Base-by-base conservation (phyloP, 2,888 invertebrate species). In the Netelia melanura region DNA sequence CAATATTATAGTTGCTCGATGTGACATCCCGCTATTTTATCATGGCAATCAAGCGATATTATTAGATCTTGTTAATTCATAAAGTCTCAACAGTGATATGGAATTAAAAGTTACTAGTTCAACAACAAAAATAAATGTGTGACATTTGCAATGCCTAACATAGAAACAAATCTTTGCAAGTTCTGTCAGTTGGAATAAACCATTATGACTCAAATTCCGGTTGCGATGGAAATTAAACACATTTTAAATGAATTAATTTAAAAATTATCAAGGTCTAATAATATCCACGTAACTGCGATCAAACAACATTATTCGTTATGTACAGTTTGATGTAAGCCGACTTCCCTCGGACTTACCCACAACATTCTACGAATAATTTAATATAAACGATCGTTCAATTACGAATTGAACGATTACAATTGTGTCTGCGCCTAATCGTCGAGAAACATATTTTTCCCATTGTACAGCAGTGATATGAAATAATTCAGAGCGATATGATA, bases 361-460 rank as follows among this genome's bases (percentile, higher is more conserved):
- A 14, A 48, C 78, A 79, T 43, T 84, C 64, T 78, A 64, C 56
- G n/a, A 70, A 81, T 78, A 78, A 25, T 44, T 30, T 23, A 71
- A 62, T 25, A 62, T 14, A 56, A 80, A 72, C 72, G 65, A 78
- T 84, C 74, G 58, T 81, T 68, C 68, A 74, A 84, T 81, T 65
- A 83, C 64, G 62, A 84, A 74, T 81, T 84, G 81, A 77, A 54
- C 62, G 74, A 81, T 81, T 68, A 81, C 71, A 72, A 72, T 74
- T 81, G 78, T 78, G 81, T 70, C 48, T 70, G 81, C 64, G 84
- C 78, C 84, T 81, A 64, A 78, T 78, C 78, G 64, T 62, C 78
- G 68, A 78, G 70, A 81, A 81, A 81, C 77, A 84, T 84, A 84
- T 84, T 84, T 84, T 84, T 84, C 78, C 84, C 81, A 84, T 78